Conservation (phyloP, 1,140 invertebrate species). For the Dermatophagoides farinae region DNA sequence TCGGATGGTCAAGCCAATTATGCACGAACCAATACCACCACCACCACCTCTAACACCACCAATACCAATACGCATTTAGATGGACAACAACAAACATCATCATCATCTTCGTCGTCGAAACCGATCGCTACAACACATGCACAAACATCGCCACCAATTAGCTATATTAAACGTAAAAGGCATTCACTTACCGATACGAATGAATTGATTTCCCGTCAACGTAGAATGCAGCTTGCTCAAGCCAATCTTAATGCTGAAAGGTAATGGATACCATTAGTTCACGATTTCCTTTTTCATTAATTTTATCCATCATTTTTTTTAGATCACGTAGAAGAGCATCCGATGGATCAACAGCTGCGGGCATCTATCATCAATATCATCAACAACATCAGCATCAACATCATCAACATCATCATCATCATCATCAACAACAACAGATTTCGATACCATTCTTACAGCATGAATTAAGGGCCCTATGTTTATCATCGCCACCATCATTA, state of each 20-base stretch:
- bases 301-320: background rate
- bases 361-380: background rate
- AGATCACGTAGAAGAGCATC: constrained; percentile 8
- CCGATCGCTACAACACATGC: background rate
- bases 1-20: constrained; percentile 83
- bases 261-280: too few relatives aligned
- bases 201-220: constrained; percentile 7
- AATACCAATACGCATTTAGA: background rate
- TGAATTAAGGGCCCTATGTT: constrained; percentile 11
- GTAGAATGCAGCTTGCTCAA: background rate
- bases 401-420: too few relatives aligned
- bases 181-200: constrained; percentile 15
- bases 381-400: background rate
- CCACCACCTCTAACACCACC: too few relatives aligned
- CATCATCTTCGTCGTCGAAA: background rate
- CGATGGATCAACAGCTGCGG: background rate
- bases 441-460: constrained; percentile 9
- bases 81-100: background rate
- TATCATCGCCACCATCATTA: constrained; percentile 13
- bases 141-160: constrained; percentile 1
- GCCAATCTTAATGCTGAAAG: background rate
- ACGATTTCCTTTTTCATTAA: too few relatives aligned
- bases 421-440: constrained; percentile 1
- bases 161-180: constrained; percentile 9
- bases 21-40: background rate